Percentiles rank a stretch among this genome's conserved stretches.
phyloP scores from a whole-genome alignment of 2,797 vertebrate species.

The Siniperca undulata region DNA sequence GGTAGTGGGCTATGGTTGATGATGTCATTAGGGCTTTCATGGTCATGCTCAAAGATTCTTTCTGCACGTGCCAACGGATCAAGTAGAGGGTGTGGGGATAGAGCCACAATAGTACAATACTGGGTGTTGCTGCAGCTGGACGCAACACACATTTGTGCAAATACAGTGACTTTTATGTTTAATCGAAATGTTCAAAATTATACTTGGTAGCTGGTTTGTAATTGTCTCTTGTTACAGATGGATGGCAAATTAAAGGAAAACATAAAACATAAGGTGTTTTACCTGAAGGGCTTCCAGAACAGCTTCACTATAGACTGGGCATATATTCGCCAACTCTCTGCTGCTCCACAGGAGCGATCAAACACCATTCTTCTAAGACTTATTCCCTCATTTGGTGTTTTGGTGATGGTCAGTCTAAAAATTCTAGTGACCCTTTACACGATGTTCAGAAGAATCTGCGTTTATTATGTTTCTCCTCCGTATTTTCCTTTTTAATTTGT shows the following conservation, averaged over 20 bases:
- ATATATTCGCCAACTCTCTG: background rate
- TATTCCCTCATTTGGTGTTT: background rate
- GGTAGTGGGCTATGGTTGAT: constrained; percentile 65
- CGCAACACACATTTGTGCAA: background rate
- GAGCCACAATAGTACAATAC: background rate
- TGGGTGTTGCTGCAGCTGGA: background rate
- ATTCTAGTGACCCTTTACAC: background rate
- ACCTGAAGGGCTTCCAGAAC: background rate
- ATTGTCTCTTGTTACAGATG: background rate
- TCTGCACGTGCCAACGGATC: constrained; percentile 30
- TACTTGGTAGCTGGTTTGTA: background rate
- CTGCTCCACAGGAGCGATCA: background rate
- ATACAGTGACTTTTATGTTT: background rate
- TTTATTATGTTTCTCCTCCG: background rate
- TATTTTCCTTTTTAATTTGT: background rate
- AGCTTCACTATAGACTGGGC: background rate
- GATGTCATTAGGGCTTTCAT: constrained; percentile 66
- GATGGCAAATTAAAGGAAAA: background rate
- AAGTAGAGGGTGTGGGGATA: constrained; percentile 2
- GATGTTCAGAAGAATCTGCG: background rate
- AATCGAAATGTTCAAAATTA: background rate
- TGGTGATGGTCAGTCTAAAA: background rate
- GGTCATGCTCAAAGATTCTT: constrained; percentile 41
- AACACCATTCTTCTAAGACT: background rate
- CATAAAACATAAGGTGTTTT: background rate